These are phyloP conservation scores for Trogon surrucura DNA, from an alignment of 2,113 vertebrate species.

Conservation along the genomic window DNA sequence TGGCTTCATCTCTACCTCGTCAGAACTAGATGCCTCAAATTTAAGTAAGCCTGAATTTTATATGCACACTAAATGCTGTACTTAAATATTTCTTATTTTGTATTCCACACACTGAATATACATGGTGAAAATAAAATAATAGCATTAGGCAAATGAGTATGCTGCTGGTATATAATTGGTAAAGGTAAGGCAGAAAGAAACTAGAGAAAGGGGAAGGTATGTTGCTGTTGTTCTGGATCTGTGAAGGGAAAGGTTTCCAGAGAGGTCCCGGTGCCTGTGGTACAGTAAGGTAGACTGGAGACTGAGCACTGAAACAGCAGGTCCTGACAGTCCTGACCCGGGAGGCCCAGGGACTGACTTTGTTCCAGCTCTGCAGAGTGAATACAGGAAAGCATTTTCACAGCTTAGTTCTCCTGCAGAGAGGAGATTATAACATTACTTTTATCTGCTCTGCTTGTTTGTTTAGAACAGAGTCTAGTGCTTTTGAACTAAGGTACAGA, in stretches of 20 bases:
- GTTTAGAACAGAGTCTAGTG: not conserved
- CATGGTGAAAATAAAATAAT: not conserved
- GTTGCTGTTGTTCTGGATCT: not conserved
- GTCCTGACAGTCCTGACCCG: not conserved
- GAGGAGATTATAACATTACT: not conserved
- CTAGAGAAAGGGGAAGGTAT: not conserved
- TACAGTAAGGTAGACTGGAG: not conserved
- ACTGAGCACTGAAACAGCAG: not conserved
- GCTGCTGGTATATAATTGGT: not conserved
- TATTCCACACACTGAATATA: not conserved
- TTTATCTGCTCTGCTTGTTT: not conserved
- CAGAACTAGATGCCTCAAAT: not conserved
- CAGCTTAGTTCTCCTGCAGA: not conserved
- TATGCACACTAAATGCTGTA: not conserved
- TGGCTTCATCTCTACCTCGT: not conserved
- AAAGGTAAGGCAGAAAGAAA: not conserved
- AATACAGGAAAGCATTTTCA: not conserved
- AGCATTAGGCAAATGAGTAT: not conserved
- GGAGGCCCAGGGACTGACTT: not conserved
- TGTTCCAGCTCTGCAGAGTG: not conserved
- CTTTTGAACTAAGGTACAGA: not conserved
- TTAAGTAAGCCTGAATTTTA: not conserved
- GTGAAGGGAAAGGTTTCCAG: not conserved
- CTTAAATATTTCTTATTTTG: not conserved
- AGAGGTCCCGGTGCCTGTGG: not conserved